A percentile compares a stretch with the other conserved stretches of the same genome.
These are phyloP conservation scores for Limanda limanda DNA, from an alignment of 2,113 vertebrate species.

Conservation along the genomic window DNA sequence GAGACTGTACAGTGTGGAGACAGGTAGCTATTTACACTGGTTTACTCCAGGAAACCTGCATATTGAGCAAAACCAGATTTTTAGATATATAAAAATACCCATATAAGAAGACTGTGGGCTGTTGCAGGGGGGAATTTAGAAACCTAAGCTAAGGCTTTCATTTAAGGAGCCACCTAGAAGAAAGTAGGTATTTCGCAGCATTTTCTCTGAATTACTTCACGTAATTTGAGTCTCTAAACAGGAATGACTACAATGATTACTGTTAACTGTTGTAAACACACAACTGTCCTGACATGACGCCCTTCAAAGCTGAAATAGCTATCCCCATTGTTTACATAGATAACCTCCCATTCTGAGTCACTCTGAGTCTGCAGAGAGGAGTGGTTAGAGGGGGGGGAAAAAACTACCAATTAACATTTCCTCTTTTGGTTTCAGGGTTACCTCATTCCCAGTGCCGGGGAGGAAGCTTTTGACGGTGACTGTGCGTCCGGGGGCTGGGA, in stretches of 20 bases:
- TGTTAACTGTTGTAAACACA: slow-evolving; percentile 4
- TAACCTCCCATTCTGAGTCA: slow-evolving; percentile 54
- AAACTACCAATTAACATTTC: slow-evolving; percentile 61
- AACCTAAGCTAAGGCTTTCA: not conserved
- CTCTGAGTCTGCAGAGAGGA: slow-evolving; percentile 20
- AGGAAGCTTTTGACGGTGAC: slow-evolving; percentile 95
- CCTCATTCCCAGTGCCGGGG: slow-evolving; percentile 93
- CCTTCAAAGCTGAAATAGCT: slow-evolving; percentile 17
- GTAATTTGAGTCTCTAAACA: not conserved
- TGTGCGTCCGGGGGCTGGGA: slow-evolving; percentile 94
- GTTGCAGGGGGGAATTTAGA: not conserved
- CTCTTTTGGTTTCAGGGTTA: slow-evolving; percentile 66
- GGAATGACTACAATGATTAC: slow-evolving; percentile 1
- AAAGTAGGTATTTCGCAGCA: not conserved
- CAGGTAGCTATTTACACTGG: not conserved
- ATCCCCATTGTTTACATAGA: slow-evolving; percentile 31
- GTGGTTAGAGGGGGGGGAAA: slow-evolving; percentile 28
- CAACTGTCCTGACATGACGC: slow-evolving; percentile 10
- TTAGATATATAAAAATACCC: not conserved
- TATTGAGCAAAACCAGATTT: not conserved
- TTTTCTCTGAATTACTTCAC: not conserved
- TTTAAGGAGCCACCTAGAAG: not conserved
- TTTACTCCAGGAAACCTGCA: not conserved
- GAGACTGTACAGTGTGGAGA: not conserved
- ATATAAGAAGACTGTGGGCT: not conserved